Conservation (phyloP, 37 sponge, comb jelly and placozoan species). For the Hormiphora californensis region DNA sequence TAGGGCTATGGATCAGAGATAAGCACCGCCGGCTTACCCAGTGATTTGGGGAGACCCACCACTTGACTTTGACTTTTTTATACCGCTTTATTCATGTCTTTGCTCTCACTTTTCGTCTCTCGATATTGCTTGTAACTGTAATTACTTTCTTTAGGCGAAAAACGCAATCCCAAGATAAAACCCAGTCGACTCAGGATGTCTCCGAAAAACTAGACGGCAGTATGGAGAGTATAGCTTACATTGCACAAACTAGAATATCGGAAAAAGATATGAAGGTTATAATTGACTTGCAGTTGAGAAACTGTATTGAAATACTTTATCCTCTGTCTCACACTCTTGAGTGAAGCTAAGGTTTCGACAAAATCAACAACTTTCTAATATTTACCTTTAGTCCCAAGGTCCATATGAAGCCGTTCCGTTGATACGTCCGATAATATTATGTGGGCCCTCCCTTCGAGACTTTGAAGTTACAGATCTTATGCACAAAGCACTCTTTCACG, state of each 20-base stretch:
- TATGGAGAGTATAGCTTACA: slow-evolving; percentile 4
- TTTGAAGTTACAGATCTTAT: slow-evolving; percentile 47
- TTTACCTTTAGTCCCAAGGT: slow-evolving; percentile 18
- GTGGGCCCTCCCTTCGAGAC: slow-evolving; percentile 44
- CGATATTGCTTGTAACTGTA: too few species aligned
- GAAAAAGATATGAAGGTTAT: slow-evolving; percentile 47
- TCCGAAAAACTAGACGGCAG: slow-evolving; percentile 38
- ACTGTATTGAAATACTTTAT: background rate
- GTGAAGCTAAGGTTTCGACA: background rate
- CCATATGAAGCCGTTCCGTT: slow-evolving; percentile 38
- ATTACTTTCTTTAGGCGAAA: too few species aligned
- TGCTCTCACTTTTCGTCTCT: too few species aligned
- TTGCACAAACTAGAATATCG: slow-evolving; percentile 43
- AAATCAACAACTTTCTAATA: background rate
- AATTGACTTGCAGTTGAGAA: background rate
- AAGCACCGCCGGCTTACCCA: too few species aligned
- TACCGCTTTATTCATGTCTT: too few species aligned
- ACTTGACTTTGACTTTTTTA: too few species aligned
- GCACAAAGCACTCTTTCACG: slow-evolving; percentile 48
- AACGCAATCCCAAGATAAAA: slow-evolving; percentile 59
- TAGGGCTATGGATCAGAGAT: too few species aligned
- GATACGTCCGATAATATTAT: slow-evolving; percentile 29
- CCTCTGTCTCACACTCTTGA: background rate
- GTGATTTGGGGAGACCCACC: too few species aligned
- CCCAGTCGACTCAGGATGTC: slow-evolving; percentile 13